Evolutionary conservation across 2,113 vertebrate species (phyloP).

Genomic region (Cyanoramphus novaezelandiae): DNA sequence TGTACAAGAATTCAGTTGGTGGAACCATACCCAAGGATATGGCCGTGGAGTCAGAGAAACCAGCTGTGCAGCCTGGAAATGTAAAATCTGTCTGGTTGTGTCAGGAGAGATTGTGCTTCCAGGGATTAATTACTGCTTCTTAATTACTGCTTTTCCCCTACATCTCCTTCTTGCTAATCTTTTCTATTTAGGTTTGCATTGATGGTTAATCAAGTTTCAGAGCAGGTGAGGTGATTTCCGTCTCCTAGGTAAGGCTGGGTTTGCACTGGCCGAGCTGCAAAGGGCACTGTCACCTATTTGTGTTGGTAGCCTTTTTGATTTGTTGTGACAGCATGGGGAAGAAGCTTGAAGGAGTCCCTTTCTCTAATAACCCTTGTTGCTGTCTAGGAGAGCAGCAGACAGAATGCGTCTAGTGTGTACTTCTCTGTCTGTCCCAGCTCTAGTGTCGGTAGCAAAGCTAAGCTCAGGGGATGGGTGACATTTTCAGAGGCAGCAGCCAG

Average conservation of each 20-base stretch:
- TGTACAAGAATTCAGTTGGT: not conserved
- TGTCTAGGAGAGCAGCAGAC: not conserved
- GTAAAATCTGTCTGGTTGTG: not conserved
- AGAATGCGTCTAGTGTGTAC: not conserved
- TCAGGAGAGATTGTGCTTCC: slow-evolving; percentile 45
- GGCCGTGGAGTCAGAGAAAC: slow-evolving; percentile 16
- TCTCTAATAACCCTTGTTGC: not conserved
- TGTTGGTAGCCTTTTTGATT: not conserved
- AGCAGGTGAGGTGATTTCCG: not conserved
- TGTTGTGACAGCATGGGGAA: not conserved
- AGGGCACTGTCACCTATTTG: not conserved
- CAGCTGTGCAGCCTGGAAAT: slow-evolving; percentile 31
- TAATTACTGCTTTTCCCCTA: slow-evolving; percentile 35
- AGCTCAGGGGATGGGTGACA: not conserved
- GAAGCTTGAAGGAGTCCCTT: not conserved
- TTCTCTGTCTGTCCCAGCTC: not conserved
- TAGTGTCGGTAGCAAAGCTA: not conserved
- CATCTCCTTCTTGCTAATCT: not conserved
- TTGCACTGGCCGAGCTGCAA: not conserved
- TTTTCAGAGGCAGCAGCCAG: not conserved
- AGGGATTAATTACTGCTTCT: slow-evolving; percentile 55
- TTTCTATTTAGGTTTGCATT: not conserved
- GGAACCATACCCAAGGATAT: not conserved
- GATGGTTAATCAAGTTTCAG: slow-evolving; percentile 15
- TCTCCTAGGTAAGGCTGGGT: not conserved